phyloP scores from a whole-genome alignment of 2,797 vertebrate species.

The Lagothrix lagotricha region DNA sequence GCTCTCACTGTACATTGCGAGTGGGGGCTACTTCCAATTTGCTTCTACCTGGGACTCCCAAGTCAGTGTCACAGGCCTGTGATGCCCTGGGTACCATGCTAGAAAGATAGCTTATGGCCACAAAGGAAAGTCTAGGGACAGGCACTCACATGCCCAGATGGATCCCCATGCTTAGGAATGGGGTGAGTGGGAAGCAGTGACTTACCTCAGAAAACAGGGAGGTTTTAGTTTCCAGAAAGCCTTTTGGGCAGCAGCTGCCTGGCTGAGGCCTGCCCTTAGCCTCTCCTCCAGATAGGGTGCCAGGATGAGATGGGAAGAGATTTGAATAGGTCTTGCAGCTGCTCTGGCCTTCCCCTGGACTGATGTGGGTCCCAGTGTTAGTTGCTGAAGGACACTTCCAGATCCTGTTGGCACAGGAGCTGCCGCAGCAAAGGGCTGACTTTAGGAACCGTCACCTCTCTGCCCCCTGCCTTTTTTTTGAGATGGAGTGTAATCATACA shows the following conservation, averaged over 20 bases:
- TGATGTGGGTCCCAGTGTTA: no score
- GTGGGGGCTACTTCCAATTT: not conserved
- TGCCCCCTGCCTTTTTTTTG: no score
- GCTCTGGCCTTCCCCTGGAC: not conserved
- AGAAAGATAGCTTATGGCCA: not conserved
- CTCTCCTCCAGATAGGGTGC: not conserved
- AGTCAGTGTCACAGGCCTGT: fast-evolving
- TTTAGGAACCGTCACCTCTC: not conserved
- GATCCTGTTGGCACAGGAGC: not conserved
- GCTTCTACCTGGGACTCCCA: not conserved
- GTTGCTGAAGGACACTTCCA: not conserved
- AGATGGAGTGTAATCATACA: no score
- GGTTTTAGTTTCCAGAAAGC: not conserved
- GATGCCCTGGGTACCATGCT: fast-evolving
- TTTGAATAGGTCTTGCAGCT: not conserved
- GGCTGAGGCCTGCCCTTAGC: not conserved
- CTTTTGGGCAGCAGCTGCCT: not conserved
- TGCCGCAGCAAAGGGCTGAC: not conserved
- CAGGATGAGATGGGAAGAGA: not conserved
- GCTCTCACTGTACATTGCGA: fast-evolving
- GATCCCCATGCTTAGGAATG: not conserved
- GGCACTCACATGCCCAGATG: fast-evolving
- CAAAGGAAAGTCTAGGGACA: not conserved
- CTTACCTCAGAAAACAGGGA: not conserved
- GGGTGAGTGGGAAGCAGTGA: not conserved